Conservation (phyloP, 2,797 vertebrate genomes). For the Cynopterus sphinx region DNA sequence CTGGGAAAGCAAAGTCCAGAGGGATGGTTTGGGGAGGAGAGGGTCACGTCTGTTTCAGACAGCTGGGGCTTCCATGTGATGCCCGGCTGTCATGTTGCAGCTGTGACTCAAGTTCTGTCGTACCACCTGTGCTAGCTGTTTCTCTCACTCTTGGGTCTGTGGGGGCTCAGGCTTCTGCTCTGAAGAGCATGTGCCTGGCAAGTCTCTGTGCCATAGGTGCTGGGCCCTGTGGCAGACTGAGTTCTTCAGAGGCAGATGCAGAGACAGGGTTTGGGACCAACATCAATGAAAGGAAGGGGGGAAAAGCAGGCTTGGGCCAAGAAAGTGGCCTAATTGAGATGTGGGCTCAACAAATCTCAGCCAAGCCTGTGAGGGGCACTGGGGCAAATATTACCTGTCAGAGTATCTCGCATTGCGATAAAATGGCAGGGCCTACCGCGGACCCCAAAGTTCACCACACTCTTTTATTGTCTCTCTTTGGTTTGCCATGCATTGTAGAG, state of each 20-base stretch:
- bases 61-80: accelerated
- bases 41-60: background rate
- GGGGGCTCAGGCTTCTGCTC: background rate
- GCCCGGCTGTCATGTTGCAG: accelerated
- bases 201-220: background rate
- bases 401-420: background rate
- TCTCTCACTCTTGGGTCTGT: background rate
- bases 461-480: background rate
- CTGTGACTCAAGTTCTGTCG: background rate
- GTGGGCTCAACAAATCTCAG: background rate
- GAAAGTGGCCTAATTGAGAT: background rate
- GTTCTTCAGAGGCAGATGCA: background rate
- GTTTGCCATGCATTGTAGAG: background rate
- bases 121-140: accelerated
- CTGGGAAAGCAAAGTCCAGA: background rate
- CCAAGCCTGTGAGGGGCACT: background rate
- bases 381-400: background rate
- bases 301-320: background rate
- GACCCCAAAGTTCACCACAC: background rate
- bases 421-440: background rate
- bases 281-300: background rate
- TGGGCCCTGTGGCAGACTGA: background rate
- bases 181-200: background rate
- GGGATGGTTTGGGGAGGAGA: background rate
- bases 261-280: background rate